Percentiles rank a stretch among this genome's conserved stretches.
Evolutionary conservation across 2,113 vertebrate genomes (phyloP).

Genomic region (Entomyzon cyanotis): DNA sequence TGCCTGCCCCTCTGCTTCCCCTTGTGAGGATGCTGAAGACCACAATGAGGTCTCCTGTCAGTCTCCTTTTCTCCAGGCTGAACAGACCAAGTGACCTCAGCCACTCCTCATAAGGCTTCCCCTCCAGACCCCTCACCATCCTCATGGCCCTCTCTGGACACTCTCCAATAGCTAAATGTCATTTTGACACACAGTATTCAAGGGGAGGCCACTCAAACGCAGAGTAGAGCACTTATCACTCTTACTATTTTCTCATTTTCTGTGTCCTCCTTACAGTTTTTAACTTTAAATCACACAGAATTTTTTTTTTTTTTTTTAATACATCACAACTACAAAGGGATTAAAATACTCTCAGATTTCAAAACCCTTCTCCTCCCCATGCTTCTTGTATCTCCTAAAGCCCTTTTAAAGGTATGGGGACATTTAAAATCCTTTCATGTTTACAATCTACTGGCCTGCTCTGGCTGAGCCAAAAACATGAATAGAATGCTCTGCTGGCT

Average conservation of each 20-base stretch:
- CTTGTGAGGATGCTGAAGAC: not conserved
- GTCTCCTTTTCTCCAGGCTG: not conserved
- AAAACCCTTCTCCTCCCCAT: not conserved
- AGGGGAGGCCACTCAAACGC: not conserved
- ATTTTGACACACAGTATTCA: not conserved
- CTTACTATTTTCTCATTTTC: not conserved
- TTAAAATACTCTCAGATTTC: not conserved
- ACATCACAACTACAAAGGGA: not conserved
- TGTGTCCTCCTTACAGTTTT: not conserved
- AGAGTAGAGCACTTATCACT: not conserved
- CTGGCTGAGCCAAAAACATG: not conserved
- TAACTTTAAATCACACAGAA: not conserved
- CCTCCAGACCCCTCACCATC: not conserved
- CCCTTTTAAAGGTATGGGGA: not conserved
- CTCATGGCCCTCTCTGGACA: not conserved
- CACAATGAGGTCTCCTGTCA: not conserved
- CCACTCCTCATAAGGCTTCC: rapidly evolving
- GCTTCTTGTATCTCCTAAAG: not conserved
- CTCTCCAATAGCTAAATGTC: not conserved
- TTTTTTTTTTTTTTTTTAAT: not conserved
- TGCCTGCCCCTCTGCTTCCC: not conserved
- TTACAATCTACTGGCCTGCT: not conserved
- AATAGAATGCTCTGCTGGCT: not conserved
- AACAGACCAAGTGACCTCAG: not conserved
- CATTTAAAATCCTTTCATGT: not conserved